A percentile compares a stretch with the other conserved stretches of the same genome.
Evolutionary conservation across 1,140 invertebrate genomes (phyloP).

Genomic region (Formica selysi): DNA sequence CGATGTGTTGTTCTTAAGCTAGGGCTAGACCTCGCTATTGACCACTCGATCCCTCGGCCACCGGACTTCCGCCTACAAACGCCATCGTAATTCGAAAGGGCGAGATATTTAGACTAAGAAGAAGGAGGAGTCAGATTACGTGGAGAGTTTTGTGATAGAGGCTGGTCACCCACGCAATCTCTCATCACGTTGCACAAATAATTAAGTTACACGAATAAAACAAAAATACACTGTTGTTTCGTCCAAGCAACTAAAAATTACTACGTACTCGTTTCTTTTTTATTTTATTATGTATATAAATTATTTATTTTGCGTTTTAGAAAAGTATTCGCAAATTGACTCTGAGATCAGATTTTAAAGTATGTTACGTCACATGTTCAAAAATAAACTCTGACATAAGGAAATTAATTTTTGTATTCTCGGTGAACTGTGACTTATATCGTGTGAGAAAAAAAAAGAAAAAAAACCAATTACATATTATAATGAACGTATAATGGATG

Average conservation of each 20-base stretch:
- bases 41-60: conserved; percentile 77
- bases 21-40: conserved; percentile 64
- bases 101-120: conserved; percentile 42
- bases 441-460: background rate
- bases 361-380: background rate
- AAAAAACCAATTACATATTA: conserved; percentile 45
- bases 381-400: background rate
- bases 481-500: conserved; percentile 53
- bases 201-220: conserved; percentile 31
- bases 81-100: conserved; percentile 63
- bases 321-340: background rate
- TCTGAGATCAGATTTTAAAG: background rate
- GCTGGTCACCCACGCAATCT: background rate
- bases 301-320: background rate
- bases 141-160: conserved; percentile 17
- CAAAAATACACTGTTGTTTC: background rate
- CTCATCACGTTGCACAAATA: background rate
- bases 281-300: background rate
- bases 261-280: background rate
- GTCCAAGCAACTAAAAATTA: background rate
- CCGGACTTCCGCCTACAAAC: conserved; percentile 80
- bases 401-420: background rate
- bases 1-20: conserved; percentile 74
- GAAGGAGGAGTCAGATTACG: conserved; percentile 60
- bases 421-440: background rate